Evolutionary conservation across 2,797 vertebrate genomes (phyloP).

Genomic region (Spea hammondii): DNA sequence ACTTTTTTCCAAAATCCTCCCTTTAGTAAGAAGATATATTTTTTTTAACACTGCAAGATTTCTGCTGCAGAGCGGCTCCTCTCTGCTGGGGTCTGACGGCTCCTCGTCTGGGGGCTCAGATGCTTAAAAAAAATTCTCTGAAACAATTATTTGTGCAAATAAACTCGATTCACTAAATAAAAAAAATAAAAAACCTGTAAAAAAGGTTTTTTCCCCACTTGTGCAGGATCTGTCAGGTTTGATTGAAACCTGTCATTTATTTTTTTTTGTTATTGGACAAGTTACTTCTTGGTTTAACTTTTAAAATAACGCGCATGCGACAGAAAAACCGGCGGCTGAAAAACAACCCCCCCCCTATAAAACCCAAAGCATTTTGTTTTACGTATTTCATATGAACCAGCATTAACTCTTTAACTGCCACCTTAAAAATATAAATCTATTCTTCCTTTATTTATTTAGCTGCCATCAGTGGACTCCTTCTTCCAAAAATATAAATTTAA

Average conservation of each 20-base stretch:
- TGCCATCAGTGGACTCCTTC: too few relatives aligned
- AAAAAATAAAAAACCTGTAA: neutral
- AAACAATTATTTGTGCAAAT: neutral
- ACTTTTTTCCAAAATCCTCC: too few relatives aligned
- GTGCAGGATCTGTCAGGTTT: too few relatives aligned
- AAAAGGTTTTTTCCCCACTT: neutral
- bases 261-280: neutral
- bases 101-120: too few relatives aligned
- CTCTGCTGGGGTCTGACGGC: too few relatives aligned
- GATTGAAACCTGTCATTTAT: neutral
- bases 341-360: neutral
- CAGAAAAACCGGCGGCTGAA: constrained; percentile 3
- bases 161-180: neutral
- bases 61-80: too few relatives aligned
- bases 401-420: neutral
- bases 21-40: too few relatives aligned
- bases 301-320: neutral
- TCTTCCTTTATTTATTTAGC: too few relatives aligned
- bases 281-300: neutral
- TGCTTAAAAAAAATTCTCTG: too few relatives aligned
- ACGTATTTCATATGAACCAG: neutral
- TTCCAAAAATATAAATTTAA: too few relatives aligned
- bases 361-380: neutral
- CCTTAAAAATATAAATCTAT: neutral
- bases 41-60: too few relatives aligned